phyloP scores from a whole-genome alignment of 1,140 invertebrate species.

The Pollicipes pollicipes region DNA sequence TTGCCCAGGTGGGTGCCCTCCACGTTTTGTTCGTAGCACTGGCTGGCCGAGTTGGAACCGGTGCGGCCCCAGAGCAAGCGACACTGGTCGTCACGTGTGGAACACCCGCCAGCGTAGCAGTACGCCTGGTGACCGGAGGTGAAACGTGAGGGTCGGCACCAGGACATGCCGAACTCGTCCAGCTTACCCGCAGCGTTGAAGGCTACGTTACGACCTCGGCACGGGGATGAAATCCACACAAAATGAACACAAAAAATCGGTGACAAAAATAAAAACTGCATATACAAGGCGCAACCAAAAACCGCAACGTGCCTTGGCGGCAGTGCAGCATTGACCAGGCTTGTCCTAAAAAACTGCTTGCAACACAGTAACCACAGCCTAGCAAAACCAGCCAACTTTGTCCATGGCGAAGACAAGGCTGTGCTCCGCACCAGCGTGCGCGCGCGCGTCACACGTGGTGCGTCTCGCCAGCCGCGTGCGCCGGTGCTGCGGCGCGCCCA shows the following conservation, averaged over 20 bases:
- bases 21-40: constrained; percentile 73
- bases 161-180: too few species aligned
- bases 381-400: not conserved
- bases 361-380: not conserved
- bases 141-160: not conserved
- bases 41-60: constrained; percentile 55
- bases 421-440: too few species aligned
- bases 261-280: not conserved
- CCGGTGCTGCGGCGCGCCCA: too few species aligned
- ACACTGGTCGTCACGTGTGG: constrained; percentile 84
- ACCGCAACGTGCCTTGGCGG: not conserved
- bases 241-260: not conserved
- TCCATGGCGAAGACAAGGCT: too few species aligned
- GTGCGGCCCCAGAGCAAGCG: constrained; percentile 84
- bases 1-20: constrained; percentile 70
- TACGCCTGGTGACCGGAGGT: constrained; percentile 38
- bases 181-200: too few species aligned
- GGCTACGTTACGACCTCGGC: too few species aligned
- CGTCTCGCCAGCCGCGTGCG: too few species aligned
- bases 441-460: too few species aligned
- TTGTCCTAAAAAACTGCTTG: not conserved
- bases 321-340: not conserved
- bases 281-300: not conserved
- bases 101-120: constrained; percentile 78
- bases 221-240: not conserved